A percentile compares a stretch with the other conserved stretches of the same genome.
Conservation (phyloP, 2,113 vertebrate genomes). For the Sinocyclocheilus grahami region DNA sequence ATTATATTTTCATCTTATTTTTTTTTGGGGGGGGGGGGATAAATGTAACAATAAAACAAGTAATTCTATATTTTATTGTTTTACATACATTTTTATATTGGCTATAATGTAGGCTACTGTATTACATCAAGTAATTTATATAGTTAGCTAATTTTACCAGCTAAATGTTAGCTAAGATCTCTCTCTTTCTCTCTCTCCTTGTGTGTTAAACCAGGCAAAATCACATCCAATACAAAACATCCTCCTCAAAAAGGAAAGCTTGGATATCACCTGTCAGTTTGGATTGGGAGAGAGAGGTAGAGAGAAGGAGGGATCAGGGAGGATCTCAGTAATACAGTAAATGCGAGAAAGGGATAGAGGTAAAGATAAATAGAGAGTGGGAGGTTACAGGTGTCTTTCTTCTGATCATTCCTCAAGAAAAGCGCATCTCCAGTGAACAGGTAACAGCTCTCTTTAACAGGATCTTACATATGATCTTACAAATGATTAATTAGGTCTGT, state of each 20-base stretch:
- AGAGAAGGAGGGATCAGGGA: slow-evolving; percentile 27
- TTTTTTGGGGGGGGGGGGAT: neutral
- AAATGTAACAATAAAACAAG: neutral
- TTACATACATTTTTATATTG: neutral
- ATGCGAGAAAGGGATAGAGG: neutral
- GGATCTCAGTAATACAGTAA: slow-evolving; percentile 19
- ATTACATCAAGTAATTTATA: neutral
- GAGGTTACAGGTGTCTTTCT: slow-evolving; percentile 46
- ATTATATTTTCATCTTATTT: neutral
- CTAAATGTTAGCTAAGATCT: neutral
- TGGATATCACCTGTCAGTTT: slow-evolving; percentile 20
- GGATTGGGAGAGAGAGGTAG: slow-evolving; percentile 17
- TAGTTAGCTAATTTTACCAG: neutral
- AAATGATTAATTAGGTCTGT: neutral
- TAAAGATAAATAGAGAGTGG: slow-evolving; percentile 24
- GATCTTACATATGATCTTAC: neutral
- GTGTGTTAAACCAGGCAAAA: neutral
- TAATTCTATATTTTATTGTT: neutral
- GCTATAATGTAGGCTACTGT: neutral
- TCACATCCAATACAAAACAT: slow-evolving; percentile 36
- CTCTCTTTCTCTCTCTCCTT: neutral
- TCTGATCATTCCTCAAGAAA: slow-evolving; percentile 26
- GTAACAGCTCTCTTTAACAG: slow-evolving; percentile 33
- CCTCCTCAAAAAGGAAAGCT: slow-evolving; percentile 17
- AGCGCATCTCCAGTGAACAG: slow-evolving; percentile 24